Evolutionary conservation across 2,888 invertebrate species (phyloP).

Genomic region (Phorcus lineatus): DNA sequence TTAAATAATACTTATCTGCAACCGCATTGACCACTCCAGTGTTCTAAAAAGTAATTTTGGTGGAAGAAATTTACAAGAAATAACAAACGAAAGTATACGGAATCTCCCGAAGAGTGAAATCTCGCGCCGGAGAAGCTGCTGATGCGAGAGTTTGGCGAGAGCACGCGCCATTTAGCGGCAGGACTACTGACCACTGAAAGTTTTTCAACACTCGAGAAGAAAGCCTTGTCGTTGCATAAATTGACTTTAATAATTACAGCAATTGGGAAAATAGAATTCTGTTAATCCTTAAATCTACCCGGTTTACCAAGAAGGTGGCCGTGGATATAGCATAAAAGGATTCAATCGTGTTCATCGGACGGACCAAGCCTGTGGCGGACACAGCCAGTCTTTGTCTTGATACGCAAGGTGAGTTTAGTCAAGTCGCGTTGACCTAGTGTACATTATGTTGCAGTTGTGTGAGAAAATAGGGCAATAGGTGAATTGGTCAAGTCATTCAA

Average conservation of each 20-base stretch:
- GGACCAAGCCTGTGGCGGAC: constrained; percentile 16
- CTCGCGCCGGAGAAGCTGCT: constrained; percentile 23
- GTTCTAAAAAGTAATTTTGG: too few species aligned
- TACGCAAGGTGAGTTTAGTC: constrained; percentile 20
- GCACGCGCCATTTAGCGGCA: constrained; percentile 35
- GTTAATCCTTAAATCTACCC: background rate
- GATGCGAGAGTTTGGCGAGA: constrained; percentile 38
- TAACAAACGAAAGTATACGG: background rate
- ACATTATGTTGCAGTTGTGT: constrained; percentile 1
- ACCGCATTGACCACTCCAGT: too few species aligned
- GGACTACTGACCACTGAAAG: constrained; percentile 19
- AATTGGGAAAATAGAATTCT: background rate
- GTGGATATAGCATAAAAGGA: background rate
- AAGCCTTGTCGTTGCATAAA: background rate
- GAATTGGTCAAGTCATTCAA: background rate
- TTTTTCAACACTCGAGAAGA: constrained; percentile 20
- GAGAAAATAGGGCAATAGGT: constrained; percentile 1
- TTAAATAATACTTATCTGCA: too few species aligned
- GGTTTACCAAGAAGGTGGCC: constrained; percentile 18
- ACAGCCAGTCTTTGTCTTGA: constrained; percentile 17
- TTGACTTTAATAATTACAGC: constrained; percentile 10
- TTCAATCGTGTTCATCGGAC: constrained; percentile 20
- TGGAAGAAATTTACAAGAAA: background rate
- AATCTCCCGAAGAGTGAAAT: constrained; percentile 7
- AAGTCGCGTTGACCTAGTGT: constrained; percentile 2